These are phyloP conservation scores for Xyrichtys novacula DNA, from an alignment of 2,797 vertebrate genomes.

Conservation along the genomic window DNA sequence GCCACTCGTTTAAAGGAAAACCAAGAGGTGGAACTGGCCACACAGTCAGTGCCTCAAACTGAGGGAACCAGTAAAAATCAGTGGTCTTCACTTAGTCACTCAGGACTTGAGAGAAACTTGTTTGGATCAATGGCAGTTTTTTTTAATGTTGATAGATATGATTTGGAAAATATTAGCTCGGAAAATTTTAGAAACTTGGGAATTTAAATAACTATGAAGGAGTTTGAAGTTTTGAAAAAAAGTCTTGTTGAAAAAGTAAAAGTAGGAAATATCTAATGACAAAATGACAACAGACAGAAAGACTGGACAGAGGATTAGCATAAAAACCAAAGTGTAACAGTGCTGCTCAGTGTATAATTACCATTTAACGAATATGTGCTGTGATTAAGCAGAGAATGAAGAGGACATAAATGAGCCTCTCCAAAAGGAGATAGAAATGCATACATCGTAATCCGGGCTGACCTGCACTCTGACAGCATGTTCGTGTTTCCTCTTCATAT, in stretches of 20 bases:
- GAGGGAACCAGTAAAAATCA: constrained; percentile 25
- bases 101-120: background rate
- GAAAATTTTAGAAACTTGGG: too few species aligned
- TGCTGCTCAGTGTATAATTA: too few species aligned
- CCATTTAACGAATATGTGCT: background rate
- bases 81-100: background rate
- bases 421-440: background rate
- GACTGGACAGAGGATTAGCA: background rate
- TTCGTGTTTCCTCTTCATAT: constrained; percentile 99
- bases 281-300: too few species aligned
- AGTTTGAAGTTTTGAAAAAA: background rate
- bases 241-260: background rate
- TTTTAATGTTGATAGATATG: constrained; percentile 9
- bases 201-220: background rate
- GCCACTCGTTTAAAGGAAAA: background rate
- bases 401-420: background rate
- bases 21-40: too few species aligned
- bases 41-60: constrained; percentile 7
- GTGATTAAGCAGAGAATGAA: background rate
- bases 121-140: background rate
- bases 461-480: constrained; percentile 97
- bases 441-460: constrained; percentile 16
- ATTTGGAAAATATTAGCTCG: background rate
- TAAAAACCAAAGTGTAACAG: background rate
- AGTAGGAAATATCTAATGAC: too few species aligned